A percentile compares a stretch with the other conserved stretches of the same genome.
phyloP scores from a whole-genome alignment of 2,888 invertebrate genomes.

The Galeopsomyia nigrocyanea region DNA sequence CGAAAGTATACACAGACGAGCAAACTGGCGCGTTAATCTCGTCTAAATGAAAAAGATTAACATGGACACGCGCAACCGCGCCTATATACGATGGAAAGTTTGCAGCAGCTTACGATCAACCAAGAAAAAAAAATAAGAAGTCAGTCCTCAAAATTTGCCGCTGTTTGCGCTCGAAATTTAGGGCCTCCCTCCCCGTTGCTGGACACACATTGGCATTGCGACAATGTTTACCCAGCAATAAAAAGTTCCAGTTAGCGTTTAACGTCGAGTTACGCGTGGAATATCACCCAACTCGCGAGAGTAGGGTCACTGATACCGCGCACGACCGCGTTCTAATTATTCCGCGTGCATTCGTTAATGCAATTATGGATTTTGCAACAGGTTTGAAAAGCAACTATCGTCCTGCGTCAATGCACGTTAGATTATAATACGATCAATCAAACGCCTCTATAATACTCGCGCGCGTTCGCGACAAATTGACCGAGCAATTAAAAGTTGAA shows the following conservation, averaged over 20 bases:
- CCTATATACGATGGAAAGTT: conserved; percentile 31
- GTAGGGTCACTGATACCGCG: conserved; percentile 33
- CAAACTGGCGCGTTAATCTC: not conserved
- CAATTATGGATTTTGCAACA: not conserved
- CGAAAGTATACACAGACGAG: too few relatives aligned
- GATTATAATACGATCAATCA: too few relatives aligned
- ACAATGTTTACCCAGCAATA: conserved; percentile 26
- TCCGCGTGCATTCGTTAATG: not conserved
- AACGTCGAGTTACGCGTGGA: conserved; percentile 20
- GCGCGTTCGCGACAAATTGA: too few relatives aligned
- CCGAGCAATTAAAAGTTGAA: too few relatives aligned
- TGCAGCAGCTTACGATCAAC: not conserved
- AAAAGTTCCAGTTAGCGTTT: not conserved
- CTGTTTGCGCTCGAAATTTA: conserved; percentile 40
- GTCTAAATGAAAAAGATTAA: conserved; percentile 8
- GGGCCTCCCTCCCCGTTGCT: conserved; percentile 12
- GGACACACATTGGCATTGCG: conserved; percentile 22
- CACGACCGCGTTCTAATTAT: not conserved
- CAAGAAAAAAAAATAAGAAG: conserved; percentile 11
- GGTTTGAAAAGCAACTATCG: too few relatives aligned
- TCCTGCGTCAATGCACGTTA: not conserved
- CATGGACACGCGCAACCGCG: conserved; percentile 15
- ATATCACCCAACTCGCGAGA: conserved; percentile 32
- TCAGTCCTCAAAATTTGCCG: conserved; percentile 24
- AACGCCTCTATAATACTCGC: too few relatives aligned